phyloP scores from a whole-genome alignment of 2,797 vertebrate species.

The Chelmon rostratus region DNA sequence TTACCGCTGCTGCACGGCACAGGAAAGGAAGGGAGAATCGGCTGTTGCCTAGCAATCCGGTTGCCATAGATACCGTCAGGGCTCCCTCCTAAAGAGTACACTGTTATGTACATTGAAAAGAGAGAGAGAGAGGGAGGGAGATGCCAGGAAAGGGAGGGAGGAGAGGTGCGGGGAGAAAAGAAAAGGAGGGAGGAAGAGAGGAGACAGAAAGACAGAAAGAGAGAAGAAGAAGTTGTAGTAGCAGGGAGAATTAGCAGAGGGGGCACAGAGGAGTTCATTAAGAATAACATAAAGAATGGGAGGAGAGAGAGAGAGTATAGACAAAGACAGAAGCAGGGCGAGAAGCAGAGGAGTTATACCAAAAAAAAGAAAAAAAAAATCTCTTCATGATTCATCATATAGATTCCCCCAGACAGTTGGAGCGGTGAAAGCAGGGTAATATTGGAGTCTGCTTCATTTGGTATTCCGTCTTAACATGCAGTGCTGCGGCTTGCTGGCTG shows the following conservation, averaged over 20 bases:
- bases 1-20: slow-evolving; percentile 74
- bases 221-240: no score
- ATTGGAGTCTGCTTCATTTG: slow-evolving; percentile 86
- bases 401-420: slow-evolving; percentile 86
- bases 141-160: slow-evolving; percentile 28
- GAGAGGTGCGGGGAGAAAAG: slow-evolving; percentile 24
- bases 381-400: slow-evolving; percentile 87
- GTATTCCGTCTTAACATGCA: slow-evolving; percentile 86
- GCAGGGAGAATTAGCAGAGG: slow-evolving; percentile 43
- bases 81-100: slow-evolving; percentile 88
- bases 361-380: slow-evolving; percentile 74
- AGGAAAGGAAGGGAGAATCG: slow-evolving; percentile 83
- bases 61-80: slow-evolving; percentile 90
- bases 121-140: slow-evolving; percentile 49
- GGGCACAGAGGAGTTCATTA: slow-evolving; percentile 80
- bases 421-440: slow-evolving; percentile 79
- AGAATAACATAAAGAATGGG: slow-evolving; percentile 75
- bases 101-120: slow-evolving; percentile 88
- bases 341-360: slow-evolving; percentile 72
- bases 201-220: not conserved
- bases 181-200: slow-evolving; percentile 57
- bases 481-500: slow-evolving; percentile 76
- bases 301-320: slow-evolving; percentile 61
- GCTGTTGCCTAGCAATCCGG: slow-evolving; percentile 90
- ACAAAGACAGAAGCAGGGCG: slow-evolving; percentile 73